phyloP scores from a whole-genome alignment of 2,888 invertebrate genomes.

The Acrobasis repandana region DNA sequence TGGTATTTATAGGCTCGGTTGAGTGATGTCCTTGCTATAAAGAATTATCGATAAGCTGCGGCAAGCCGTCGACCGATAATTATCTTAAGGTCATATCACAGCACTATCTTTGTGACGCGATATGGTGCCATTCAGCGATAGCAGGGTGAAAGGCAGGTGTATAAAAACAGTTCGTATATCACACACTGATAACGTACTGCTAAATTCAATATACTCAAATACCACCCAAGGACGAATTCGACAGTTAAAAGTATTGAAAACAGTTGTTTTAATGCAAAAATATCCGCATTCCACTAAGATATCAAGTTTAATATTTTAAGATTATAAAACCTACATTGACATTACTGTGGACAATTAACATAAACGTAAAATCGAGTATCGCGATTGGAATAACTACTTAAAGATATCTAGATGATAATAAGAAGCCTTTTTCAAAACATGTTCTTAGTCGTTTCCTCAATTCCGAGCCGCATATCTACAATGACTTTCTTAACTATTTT shows the following conservation, averaged over 20 bases:
- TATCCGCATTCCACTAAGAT: background rate
- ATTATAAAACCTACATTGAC: background rate
- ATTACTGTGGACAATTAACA: no score
- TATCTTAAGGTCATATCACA: constrained; percentile 78
- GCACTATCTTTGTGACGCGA: constrained; percentile 70
- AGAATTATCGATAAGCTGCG: constrained; percentile 67
- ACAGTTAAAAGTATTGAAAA: background rate
- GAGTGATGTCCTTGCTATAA: constrained; percentile 68
- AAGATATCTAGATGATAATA: no score
- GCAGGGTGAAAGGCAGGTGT: constrained; percentile 52
- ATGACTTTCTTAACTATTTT: no score
- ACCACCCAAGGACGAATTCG: background rate
- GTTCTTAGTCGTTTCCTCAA: no score
- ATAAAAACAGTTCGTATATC: constrained; percentile 24
- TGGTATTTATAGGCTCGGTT: constrained; percentile 38
- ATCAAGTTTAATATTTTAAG: background rate
- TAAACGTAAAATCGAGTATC: no score
- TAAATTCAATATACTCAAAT: constrained; percentile 7
- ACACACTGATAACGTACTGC: constrained; percentile 2
- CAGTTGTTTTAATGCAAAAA: background rate
- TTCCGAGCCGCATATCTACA: no score
- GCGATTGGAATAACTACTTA: no score
- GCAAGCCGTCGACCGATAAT: constrained; percentile 80
- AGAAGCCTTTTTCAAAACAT: no score
- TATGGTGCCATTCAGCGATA: constrained; percentile 57